Evolutionary conservation across 2,888 invertebrate species (phyloP).

Genomic region (Drosophila algonquin): DNA sequence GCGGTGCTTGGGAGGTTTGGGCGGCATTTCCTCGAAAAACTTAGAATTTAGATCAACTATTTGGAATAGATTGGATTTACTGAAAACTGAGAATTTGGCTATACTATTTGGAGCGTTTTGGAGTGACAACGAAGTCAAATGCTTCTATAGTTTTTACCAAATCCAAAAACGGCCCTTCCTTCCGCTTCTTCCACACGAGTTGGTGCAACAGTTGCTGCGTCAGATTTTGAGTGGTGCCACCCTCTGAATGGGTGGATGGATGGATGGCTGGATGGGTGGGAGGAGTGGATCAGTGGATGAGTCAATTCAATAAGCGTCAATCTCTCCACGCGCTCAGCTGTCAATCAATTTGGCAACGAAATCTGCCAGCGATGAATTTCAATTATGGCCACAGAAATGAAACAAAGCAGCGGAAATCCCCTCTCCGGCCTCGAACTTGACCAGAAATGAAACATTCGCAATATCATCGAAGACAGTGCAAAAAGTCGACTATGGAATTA

Average conservation of each 20-base stretch:
- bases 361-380: conserved; percentile 67
- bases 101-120: not conserved
- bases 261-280: not conserved
- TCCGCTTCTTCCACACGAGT: conserved; percentile 34
- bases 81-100: conserved; percentile 12
- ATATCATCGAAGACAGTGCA: conserved; percentile 35
- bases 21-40: conserved; percentile 35
- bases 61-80: not conserved
- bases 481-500: conserved; percentile 66
- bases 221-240: conserved; percentile 11
- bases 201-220: conserved; percentile 49
- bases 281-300: conserved; percentile 14
- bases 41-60: conserved; percentile 12
- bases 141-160: not conserved
- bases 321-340: conserved; percentile 55
- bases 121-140: conserved; percentile 8
- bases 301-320: conserved; percentile 77
- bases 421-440: conserved; percentile 44
- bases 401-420: conserved; percentile 38
- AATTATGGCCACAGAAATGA: conserved; percentile 58
- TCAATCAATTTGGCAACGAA: conserved; percentile 66
- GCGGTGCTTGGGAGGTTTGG: conserved; percentile 41
- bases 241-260: not conserved
- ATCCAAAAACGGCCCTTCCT: conserved; percentile 6
- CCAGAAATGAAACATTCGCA: conserved; percentile 64